Evolutionary conservation across 2,888 invertebrate genomes (phyloP), one percentile per base, ranked within the genome.

Genomic region (Formica aserva): DNA sequence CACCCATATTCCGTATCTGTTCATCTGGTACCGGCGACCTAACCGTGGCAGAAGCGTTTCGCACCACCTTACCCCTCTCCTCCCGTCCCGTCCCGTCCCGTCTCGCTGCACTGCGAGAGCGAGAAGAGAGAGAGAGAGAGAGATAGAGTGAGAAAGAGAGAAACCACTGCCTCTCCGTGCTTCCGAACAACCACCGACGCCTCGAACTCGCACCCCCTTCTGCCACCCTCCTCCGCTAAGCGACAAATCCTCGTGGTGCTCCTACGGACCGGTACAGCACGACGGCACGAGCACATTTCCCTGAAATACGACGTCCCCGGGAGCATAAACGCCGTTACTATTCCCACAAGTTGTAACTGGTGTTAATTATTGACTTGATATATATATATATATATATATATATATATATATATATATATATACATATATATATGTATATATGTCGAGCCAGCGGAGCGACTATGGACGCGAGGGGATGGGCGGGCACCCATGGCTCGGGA

Each of bases 311-410:
- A 94, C 93, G 93, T 94, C 94, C 94, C 94, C 93, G 93, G 94
- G 94, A 94, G 94, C 94, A 94, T 94, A 93, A 94, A 94, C 92
- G 94, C 94, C 93, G 94, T 93, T 94, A 93, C 94, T 94, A 94
- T 94, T 94, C 94, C 94, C 94, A 93, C 94, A 94, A 94, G 94
- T 94, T 94, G 94, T 94, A 94, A 94, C 94, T 94, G 94, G 94
- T 94, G 94, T 94, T 94, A 94, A 94, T 94, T 94, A 94, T 94
- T 94, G 94, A 94, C 93, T 92, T 92, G 93, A 93, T 94, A 93
- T 93, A 93, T 82, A 86, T 83, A 62, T 63, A n/a, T n/a, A n/a
- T n/a, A 65, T 18, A 45, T 29, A 75, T 11, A 75, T n/a, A 52
- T 26, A 76, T 26, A 63, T 63, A 65, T 22, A 63, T 15, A 48